phyloP scores from a whole-genome alignment of 2,888 invertebrate species.

The Cantharis lateralis region DNA sequence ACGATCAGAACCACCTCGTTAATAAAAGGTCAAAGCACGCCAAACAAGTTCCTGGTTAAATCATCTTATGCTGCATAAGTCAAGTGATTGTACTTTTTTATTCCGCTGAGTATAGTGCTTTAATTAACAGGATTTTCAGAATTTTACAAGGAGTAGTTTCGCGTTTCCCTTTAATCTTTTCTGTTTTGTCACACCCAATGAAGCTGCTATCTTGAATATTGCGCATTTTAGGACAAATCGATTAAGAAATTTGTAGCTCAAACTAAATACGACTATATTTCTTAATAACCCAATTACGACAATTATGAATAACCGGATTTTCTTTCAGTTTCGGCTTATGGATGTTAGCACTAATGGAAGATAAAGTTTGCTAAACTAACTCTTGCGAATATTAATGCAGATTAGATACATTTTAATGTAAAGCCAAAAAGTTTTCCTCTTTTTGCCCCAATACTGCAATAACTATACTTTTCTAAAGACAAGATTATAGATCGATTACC shows the following conservation, averaged over 20 bases:
- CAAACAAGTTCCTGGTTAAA: background rate
- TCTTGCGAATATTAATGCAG: background rate
- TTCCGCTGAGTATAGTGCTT: background rate
- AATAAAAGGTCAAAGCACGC: conserved; percentile 32
- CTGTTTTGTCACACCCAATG: background rate
- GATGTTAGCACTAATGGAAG: background rate
- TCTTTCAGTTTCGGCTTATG: background rate
- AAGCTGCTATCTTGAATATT: background rate
- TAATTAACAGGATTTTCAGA: background rate
- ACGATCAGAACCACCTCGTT: conserved; percentile 36
- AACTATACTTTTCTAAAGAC: no score
- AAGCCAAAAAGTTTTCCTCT: background rate
- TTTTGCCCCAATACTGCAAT: background rate
- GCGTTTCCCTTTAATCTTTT: background rate
- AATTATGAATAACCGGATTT: background rate
- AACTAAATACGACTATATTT: background rate
- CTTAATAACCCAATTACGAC: background rate
- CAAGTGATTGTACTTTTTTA: conserved; percentile 1
- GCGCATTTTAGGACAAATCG: background rate
- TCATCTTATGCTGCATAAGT: conserved; percentile 1
- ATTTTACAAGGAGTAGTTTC: background rate
- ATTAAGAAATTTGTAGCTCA: conserved; percentile 1
- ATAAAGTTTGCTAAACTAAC: background rate
- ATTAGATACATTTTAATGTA: background rate
- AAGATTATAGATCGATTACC: no score